Evolutionary conservation across 2,113 vertebrate species (phyloP), one percentile per base, ranked within the genome.

Genomic region (Ammodytes marinus): DNA sequence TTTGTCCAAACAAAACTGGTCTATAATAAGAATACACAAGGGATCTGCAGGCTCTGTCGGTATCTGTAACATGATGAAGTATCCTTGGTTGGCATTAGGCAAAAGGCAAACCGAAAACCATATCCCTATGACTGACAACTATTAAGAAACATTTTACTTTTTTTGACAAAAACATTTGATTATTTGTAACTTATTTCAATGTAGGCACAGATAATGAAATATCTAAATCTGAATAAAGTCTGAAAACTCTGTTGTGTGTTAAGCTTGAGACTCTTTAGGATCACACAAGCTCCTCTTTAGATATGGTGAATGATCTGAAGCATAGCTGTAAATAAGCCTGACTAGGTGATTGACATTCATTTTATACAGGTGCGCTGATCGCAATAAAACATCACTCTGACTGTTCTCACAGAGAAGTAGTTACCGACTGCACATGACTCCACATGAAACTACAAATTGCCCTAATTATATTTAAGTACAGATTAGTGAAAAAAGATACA

Each of bases 11-110:
- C 75, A 80, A 57, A 57, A 73, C 77, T 58, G n/a, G 67, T 71
- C 83, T 86, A 90, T 79, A 90, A 85, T 80, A 82, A 90, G 85
- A 86, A 86, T 69, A 74, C 58, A 66, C 73, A 35, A 46, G 74
- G 73, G 81, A 82, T 87, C 63, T 75, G 69, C 69, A 70, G 79
- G 54, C 78, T 83, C 64, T 64, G 14, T 60, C 70, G 75, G 63
- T 70, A 80, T 84, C 76, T 74, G 57, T 64, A 86, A 79, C 53
- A 83, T 79, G 53, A 52, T 78, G 63, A 53, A 57, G 49, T 78
- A 57, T 35, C 65, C 63, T 59, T 74, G 47, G 58, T 76, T 49
- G 57, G 69, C 75, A 65, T 53, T 63, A 53, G 50, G 11, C 17
- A 39, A 27, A 67, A 69, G 67, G 19, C 17, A 73, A 13, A 55